phyloP scores from a whole-genome alignment of 2,888 invertebrate genomes.

The Phortica magna region DNA sequence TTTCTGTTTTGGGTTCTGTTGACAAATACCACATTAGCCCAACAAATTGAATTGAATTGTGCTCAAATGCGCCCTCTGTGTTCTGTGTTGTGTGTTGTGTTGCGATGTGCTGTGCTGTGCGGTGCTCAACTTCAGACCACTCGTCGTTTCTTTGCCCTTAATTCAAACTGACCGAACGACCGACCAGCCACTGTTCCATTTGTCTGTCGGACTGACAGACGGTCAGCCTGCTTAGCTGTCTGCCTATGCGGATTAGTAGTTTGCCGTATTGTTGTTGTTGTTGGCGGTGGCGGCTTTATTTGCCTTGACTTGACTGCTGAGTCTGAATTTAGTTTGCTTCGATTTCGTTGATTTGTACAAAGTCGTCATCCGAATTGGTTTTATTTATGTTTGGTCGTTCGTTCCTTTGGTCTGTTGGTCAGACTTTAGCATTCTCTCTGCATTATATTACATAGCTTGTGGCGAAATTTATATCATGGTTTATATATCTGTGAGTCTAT shows the following conservation, averaged over 20 bases:
- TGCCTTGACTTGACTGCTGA: background rate
- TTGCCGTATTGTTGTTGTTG: background rate
- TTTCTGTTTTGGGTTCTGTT: conserved; percentile 62
- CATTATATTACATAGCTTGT: too few species aligned
- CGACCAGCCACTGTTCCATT: background rate
- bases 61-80: conserved; percentile 30
- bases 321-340: background rate
- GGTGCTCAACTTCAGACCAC: background rate
- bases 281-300: background rate
- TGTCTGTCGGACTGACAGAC: background rate
- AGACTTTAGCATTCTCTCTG: too few species aligned
- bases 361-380: background rate
- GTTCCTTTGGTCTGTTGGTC: background rate
- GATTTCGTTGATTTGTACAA: too few species aligned
- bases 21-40: conserved; percentile 71
- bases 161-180: background rate
- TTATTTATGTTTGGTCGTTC: background rate
- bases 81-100: background rate
- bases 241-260: conserved; percentile 12
- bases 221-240: background rate
- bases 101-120: too few species aligned
- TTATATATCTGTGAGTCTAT: too few species aligned
- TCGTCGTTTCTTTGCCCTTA: conserved; percentile 31
- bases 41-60: conserved; percentile 70
- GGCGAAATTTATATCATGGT: too few species aligned